Evolutionary conservation across 2,797 vertebrate genomes (phyloP), one percentile per base, ranked within the genome.

Genomic region (Adelosebastes latens): DNA sequence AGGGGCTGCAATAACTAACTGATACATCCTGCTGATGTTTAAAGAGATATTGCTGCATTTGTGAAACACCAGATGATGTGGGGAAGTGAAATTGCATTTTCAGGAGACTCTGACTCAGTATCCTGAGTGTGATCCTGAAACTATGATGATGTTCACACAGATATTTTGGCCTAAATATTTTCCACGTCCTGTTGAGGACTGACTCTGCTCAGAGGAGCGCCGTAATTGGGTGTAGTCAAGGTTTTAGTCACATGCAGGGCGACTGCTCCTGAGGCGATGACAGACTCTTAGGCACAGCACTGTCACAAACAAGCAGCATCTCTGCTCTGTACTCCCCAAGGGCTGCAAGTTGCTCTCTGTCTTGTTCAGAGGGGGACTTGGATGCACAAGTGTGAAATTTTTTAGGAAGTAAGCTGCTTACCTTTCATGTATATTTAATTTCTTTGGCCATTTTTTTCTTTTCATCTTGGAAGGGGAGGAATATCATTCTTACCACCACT

Each of bases 251-350:
- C 82, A 81, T 75, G 78, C 68, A 70, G 74, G 75, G 85, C 32
- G 62, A 65, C 78, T 80, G 65, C 75, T 89, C 88, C 79, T 67
- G 70, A 78, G 83, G 91, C 78, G 11, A 77, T 74, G 84, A 84
- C 88, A 87, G 81, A 86, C 80, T 87, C 88, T 81, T 16, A 77
- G 79, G 84, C 80, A 27, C 79, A 78, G 67, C 72, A 59, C 81
- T 82, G 86, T 91, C 88, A 83, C 84, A 88, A 88, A 89, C 82
- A 79, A 58, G 75, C 83, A 85, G 56, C 81, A 68, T 84, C 88
- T 89, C 87, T 42, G 22, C 84, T 49, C 72, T 53, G 58, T 16
- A 4, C 7, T 14, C 16, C 61, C 72, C 22, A 16, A 24, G 68
- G 81, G 34, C 79, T 68, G 79, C 52, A 87, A 72, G 68, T 67